phyloP scores from a whole-genome alignment of 2,888 invertebrate genomes.

The Mantis religiosa region DNA sequence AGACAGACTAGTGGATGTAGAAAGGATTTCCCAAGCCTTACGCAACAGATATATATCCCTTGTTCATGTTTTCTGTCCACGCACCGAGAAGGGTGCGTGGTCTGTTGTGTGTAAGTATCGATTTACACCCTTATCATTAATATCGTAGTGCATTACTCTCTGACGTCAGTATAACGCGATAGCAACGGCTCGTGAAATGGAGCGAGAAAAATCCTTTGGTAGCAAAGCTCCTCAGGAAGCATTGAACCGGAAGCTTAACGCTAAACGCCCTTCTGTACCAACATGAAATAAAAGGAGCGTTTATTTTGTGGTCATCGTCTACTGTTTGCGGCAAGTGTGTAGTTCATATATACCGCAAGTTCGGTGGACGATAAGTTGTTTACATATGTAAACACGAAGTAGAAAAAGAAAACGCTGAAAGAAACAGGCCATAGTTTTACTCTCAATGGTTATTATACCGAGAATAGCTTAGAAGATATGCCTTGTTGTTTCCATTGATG shows the following conservation, averaged over 20 bases:
- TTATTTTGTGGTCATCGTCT: too few relatives aligned
- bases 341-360: too few relatives aligned
- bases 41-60: not conserved
- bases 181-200: not conserved
- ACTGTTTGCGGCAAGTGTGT: too few relatives aligned
- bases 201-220: not conserved
- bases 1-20: too few relatives aligned
- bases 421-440: too few relatives aligned
- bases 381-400: too few relatives aligned
- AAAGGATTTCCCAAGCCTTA: too few relatives aligned
- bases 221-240: not conserved
- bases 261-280: not conserved
- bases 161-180: not conserved
- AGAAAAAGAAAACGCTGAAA: too few relatives aligned
- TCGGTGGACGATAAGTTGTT: too few relatives aligned
- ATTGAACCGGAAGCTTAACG: not conserved
- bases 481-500: too few relatives aligned
- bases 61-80: not conserved
- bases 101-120: not conserved
- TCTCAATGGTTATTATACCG: too few relatives aligned
- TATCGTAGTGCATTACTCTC: not conserved
- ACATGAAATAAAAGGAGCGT: not conserved
- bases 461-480: too few relatives aligned
- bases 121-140: not conserved
- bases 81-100: not conserved